Base-by-base conservation (phyloP, 64 coral and sea anemone species). In the Platygyra sinensis region DNA sequence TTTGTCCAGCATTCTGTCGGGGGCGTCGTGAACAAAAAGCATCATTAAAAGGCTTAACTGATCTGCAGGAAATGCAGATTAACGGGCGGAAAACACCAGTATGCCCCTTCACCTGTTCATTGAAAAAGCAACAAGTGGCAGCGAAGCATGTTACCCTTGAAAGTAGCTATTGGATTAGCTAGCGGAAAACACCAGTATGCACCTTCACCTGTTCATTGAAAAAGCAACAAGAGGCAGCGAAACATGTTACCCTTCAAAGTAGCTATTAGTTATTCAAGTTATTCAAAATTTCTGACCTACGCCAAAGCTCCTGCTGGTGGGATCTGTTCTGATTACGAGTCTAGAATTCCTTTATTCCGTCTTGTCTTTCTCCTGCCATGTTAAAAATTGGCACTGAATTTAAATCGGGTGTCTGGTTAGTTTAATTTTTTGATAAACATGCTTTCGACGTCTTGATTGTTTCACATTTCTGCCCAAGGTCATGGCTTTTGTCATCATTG, bases 341-440 rank as follows among this genome's bases (percentile, higher is more conserved):
- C 62, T 85, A 22, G 63, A 29, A 71, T 85, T 39, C 67, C 36
- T 72, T 16, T 7, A 46, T 1, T 27, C 10, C 12, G n/a, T 69
- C 19, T n/a, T n/a, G 65, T 69, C 25, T 69, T 69, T 69, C 25
- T 25, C 25, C 54, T 57, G 54, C 54, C 14, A 14, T 5, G 19
- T 36, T 60, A 2, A 28, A 51, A 16, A 55, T 80, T 33, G 28
- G 31, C 14, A 61, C 6, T 42, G 74, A 22, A 3, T 61, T 19
- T 8, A 30, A 20, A 61, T 60, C 78, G 2, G 76, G 24, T 1
- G 49, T 80, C 28, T 80, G 63, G 12, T 33, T 33, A 39, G 62
- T 72, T 85, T 85, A 28, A n/a, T 63, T 85, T 72, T 22, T 85
- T 36, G 81, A 85, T 85, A 83, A 83, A n/a, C 13, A 62, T 67